Conservation (phyloP, 2,888 invertebrate genomes). For the Onchidella celtica region DNA sequence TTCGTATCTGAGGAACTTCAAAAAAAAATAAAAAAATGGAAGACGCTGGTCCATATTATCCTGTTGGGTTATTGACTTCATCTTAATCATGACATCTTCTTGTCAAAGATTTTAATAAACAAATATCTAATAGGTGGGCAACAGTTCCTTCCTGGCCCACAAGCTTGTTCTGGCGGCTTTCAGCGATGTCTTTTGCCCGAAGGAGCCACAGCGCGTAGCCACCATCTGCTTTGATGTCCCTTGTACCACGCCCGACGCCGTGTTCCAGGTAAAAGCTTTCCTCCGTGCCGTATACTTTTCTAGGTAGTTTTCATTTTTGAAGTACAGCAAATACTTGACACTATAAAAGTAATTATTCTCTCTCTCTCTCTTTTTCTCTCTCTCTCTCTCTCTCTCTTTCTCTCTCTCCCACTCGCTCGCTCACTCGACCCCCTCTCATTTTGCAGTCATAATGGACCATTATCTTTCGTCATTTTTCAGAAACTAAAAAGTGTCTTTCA, state of each 20-base stretch:
- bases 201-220: slow-evolving; percentile 32
- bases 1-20: too few relatives aligned
- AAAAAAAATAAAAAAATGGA: too few relatives aligned
- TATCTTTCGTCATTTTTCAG: too few relatives aligned
- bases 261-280: slow-evolving; percentile 27
- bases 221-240: slow-evolving; percentile 26
- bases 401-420: slow-evolving; percentile 30
- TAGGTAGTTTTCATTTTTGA: not conserved
- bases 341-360: not conserved
- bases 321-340: not conserved
- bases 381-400: slow-evolving; percentile 7
- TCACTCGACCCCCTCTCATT: too few relatives aligned
- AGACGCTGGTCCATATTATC: too few relatives aligned
- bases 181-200: slow-evolving; percentile 47
- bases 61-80: too few relatives aligned
- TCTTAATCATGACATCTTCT: too few relatives aligned
- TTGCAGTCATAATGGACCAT: too few relatives aligned
- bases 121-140: slow-evolving; percentile 35
- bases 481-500: too few relatives aligned
- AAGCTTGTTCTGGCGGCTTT: slow-evolving; percentile 48
- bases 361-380: slow-evolving; percentile 28
- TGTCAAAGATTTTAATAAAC: too few relatives aligned
- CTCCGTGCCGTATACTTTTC: not conserved
- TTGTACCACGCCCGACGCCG: slow-evolving; percentile 25
- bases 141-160: slow-evolving; percentile 43